Conservation (phyloP, 2,888 invertebrate genomes). For the Spisula subtruncata region DNA sequence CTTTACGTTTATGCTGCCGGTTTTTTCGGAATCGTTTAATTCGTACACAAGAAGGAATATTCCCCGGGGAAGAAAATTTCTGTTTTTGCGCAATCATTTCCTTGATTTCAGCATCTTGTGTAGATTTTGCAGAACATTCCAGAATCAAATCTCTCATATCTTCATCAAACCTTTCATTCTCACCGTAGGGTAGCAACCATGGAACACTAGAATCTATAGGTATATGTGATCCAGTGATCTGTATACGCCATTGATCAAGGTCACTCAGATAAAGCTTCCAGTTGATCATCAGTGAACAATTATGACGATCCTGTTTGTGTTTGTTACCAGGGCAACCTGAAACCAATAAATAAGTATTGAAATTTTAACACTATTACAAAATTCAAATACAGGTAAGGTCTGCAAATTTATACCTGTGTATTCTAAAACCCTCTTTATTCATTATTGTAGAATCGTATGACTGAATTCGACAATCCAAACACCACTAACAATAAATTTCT, state of each 20-base stretch:
- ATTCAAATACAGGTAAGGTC: too few species aligned
- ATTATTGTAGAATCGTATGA: too few species aligned
- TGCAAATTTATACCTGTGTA: too few species aligned
- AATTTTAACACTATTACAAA: too few species aligned
- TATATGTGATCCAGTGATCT: slow-evolving; percentile 83
- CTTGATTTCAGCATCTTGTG: slow-evolving; percentile 69
- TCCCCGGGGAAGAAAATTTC: slow-evolving; percentile 28
- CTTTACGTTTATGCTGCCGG: slow-evolving; percentile 73
- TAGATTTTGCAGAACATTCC: slow-evolving; percentile 60
- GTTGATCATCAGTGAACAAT: slow-evolving; percentile 83
- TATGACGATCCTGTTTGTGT: slow-evolving; percentile 85
- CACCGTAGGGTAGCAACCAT: slow-evolving; percentile 77
- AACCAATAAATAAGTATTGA: not conserved
- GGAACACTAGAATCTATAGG: slow-evolving; percentile 68
- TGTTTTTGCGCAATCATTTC: slow-evolving; percentile 66
- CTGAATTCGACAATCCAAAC: too few species aligned
- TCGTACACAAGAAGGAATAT: slow-evolving; percentile 67
- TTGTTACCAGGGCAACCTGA: slow-evolving; percentile 81
- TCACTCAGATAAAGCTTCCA: slow-evolving; percentile 84
- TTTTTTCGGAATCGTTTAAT: slow-evolving; percentile 77
- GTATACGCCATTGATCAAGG: slow-evolving; percentile 81
- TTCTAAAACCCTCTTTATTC: too few species aligned
- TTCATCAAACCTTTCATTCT: slow-evolving; percentile 75
- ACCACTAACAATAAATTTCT: too few species aligned
- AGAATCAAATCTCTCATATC: slow-evolving; percentile 78